Evolutionary conservation across 2,113 vertebrate genomes (phyloP).

Genomic region (Oryzias woworae): DNA sequence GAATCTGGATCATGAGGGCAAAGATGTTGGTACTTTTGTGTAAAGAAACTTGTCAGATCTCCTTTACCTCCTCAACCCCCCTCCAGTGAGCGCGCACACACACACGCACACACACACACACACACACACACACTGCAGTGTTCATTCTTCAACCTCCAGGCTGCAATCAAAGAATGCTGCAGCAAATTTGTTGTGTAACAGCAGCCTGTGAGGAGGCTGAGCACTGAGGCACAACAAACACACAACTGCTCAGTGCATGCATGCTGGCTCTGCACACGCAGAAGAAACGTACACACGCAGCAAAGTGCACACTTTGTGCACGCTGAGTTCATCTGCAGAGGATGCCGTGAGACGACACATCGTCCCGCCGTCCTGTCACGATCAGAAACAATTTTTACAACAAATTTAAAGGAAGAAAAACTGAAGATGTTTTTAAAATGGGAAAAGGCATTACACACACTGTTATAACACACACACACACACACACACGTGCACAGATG

Average conservation of each 20-base stretch:
- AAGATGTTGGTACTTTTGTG: constrained; percentile 25
- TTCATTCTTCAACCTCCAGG: constrained; percentile 10
- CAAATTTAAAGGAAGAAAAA: neutral
- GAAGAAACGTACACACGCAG: neutral
- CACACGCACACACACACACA: neutral
- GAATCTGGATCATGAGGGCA: constrained; percentile 11
- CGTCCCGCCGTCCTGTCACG: too few species aligned
- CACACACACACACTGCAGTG: constrained; percentile 7
- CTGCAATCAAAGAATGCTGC: constrained; percentile 25
- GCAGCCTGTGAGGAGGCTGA: constrained; percentile 17
- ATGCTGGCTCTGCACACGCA: neutral
- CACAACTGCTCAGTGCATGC: neutral
- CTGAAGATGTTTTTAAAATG: neutral
- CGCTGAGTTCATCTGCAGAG: constrained; percentile 1
- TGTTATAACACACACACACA: neutral
- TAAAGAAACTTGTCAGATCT: constrained; percentile 46
- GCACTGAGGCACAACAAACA: constrained; percentile 20
- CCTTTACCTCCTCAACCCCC: constrained; percentile 34
- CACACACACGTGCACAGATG: constrained; percentile 15
- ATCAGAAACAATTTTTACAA: too few species aligned
- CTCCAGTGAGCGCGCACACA: neutral
- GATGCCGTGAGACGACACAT: neutral
- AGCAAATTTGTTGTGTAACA: constrained; percentile 24
- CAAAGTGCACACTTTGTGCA: neutral
- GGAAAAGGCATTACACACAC: neutral